Conservation (phyloP, 2,113 vertebrate genomes). For the Origma solitaria region DNA sequence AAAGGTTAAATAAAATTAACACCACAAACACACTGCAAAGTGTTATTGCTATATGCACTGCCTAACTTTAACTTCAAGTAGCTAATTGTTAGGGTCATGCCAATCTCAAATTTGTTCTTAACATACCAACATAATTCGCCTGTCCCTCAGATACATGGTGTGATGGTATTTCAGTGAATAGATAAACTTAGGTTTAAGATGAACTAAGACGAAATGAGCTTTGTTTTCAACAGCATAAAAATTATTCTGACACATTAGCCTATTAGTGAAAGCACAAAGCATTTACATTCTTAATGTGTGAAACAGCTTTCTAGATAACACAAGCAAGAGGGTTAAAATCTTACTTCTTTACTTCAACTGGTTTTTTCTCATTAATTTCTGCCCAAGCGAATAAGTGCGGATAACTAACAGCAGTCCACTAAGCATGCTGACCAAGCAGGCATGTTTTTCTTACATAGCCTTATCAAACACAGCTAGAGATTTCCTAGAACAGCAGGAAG, state of each 20-base stretch:
- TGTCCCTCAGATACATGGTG: background rate
- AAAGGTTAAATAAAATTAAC: background rate
- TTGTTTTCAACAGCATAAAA: background rate
- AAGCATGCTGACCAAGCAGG: background rate
- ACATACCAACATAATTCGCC: rapidly evolving
- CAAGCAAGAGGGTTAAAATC: background rate
- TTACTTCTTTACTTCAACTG: background rate
- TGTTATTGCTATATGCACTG: background rate
- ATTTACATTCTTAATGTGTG: background rate
- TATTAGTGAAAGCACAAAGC: background rate
- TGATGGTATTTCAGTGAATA: background rate
- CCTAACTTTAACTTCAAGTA: background rate
- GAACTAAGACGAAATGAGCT: background rate
- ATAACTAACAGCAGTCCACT: background rate
- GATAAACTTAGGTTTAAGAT: background rate
- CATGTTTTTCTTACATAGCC: background rate
- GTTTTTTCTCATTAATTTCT: background rate
- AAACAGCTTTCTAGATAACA: background rate
- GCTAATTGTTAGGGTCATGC: background rate
- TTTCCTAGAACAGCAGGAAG: background rate
- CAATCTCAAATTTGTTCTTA: background rate
- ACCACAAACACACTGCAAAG: background rate
- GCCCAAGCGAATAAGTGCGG: background rate
- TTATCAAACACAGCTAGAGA: background rate
- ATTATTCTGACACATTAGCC: background rate